A percentile compares a stretch with the other conserved stretches of the same genome.
These are phyloP conservation scores for Drosophila littoralis DNA, from an alignment of 1,140 invertebrate species.

Conservation along the genomic window DNA sequence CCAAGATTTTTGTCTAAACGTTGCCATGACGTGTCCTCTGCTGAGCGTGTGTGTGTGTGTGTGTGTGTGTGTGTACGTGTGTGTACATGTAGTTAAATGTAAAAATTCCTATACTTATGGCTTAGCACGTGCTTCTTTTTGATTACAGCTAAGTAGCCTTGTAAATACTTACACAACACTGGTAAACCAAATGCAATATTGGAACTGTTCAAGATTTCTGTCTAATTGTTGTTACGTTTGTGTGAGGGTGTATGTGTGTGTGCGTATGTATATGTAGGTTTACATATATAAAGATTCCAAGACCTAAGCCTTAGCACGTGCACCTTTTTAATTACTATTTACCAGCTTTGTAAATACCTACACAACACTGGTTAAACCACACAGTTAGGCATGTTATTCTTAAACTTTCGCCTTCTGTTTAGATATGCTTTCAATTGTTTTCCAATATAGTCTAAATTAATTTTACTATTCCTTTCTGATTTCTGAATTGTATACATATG, in stretches of 20 bases:
- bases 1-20: neutral
- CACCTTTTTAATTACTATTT: neutral
- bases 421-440: slow-evolving; percentile 5
- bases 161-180: slow-evolving; percentile 17
- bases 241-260: neutral
- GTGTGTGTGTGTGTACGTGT: neutral
- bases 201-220: too few relatives aligned
- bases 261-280: neutral
- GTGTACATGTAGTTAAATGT: neutral
- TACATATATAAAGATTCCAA: neutral
- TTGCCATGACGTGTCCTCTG: neutral
- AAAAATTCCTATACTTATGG: neutral
- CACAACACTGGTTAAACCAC: slow-evolving; percentile 20
- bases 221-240: too few relatives aligned
- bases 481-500: slow-evolving; percentile 1
- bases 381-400: slow-evolving; percentile 5
- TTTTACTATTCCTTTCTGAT: slow-evolving; percentile 12
- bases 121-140: neutral
- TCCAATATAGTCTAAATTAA: neutral
- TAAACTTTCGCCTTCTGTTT: neutral
- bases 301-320: neutral
- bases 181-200: slow-evolving; percentile 21
- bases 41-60: neutral
- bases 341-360: neutral
- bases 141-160: neutral